These are phyloP conservation scores for Drosophila lacertosa DNA, from an alignment of 1,140 invertebrate genomes.

Conservation along the genomic window DNA sequence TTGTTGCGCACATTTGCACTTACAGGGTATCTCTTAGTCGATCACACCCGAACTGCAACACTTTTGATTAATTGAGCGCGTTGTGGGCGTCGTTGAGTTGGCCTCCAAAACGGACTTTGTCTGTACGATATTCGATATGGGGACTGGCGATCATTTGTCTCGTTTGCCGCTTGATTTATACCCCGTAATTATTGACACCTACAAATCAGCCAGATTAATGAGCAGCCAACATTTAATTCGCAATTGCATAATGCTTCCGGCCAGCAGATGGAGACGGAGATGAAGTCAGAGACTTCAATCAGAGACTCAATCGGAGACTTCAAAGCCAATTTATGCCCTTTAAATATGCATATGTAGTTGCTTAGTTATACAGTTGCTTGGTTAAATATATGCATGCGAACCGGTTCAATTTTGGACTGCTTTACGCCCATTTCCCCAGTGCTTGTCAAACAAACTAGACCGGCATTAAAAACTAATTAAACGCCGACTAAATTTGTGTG, in stretches of 20 bases:
- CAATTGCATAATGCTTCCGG: constrained; percentile 57
- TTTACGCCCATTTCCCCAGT: constrained; percentile 62
- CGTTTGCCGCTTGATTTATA: constrained; percentile 69
- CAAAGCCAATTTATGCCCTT: constrained; percentile 41
- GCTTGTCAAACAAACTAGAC: constrained; percentile 80
- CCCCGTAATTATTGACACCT: constrained; percentile 71
- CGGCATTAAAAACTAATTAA: constrained; percentile 82
- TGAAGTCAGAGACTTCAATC: constrained; percentile 3
- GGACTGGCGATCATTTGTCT: constrained; percentile 59
- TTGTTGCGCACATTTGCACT: too few species aligned
- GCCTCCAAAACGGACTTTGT: constrained; percentile 45
- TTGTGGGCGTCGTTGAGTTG: constrained; percentile 60
- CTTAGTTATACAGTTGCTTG: background rate
- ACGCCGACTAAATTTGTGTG: constrained; percentile 39
- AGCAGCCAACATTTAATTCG: constrained; percentile 32
- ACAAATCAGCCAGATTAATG: constrained; percentile 76
- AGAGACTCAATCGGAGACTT: constrained; percentile 45
- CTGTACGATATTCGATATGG: constrained; percentile 25
- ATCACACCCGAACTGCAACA: background rate
- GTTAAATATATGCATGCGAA: constrained; percentile 16
- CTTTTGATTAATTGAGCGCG: constrained; percentile 65
- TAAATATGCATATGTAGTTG: constrained; percentile 10
- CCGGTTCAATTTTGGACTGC: constrained; percentile 19
- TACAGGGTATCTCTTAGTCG: too few species aligned
- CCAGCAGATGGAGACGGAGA: too few species aligned